phyloP scores from a whole-genome alignment of 2,113 vertebrate genomes.

The Rhipidura dahli region DNA sequence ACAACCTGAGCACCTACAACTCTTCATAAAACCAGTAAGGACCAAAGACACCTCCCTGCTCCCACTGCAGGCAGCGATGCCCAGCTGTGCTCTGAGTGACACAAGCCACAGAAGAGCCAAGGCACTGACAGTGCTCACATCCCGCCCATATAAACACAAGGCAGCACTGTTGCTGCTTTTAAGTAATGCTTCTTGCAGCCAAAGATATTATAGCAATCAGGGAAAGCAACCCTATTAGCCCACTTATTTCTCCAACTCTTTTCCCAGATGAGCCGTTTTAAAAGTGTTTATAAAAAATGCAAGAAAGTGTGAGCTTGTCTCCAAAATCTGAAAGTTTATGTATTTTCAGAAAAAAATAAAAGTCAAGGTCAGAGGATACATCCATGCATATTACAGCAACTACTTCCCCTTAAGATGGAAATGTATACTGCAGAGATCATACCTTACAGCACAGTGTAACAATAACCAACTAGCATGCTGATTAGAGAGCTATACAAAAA shows the following conservation, averaged over 20 bases:
- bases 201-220: background rate
- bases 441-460: conserved; percentile 25
- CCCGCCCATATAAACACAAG: background rate
- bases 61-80: fast-evolving
- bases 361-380: background rate
- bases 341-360: background rate
- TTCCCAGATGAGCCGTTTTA: background rate
- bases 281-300: background rate
- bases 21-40: background rate
- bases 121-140: fast-evolving
- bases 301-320: background rate
- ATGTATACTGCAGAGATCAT: conserved; percentile 6
- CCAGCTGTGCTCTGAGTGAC: background rate
- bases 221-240: background rate
- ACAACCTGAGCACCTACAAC: background rate
- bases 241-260: background rate
- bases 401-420: conserved; percentile 11
- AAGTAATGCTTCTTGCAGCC: background rate
- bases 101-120: background rate
- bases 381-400: background rate
- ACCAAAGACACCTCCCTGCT: background rate
- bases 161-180: background rate
- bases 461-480: conserved; percentile 49
- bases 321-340: background rate
- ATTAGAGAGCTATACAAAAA: conserved; percentile 54